Evolutionary conservation across 2,113 vertebrate species (phyloP).

Genomic region (Gallinago paraguaiae): DNA sequence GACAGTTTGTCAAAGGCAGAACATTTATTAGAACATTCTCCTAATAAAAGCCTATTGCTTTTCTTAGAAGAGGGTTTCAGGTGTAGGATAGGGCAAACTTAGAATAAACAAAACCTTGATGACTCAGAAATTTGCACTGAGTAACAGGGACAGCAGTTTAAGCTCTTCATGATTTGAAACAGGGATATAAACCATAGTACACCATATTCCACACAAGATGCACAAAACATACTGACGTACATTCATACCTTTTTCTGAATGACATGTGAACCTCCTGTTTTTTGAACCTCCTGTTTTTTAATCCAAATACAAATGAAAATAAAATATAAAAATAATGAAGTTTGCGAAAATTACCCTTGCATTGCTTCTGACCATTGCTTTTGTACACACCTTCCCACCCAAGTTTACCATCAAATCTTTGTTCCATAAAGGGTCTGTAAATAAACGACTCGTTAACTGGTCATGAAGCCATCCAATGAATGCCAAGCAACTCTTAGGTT

Average conservation of each 20-base stretch:
- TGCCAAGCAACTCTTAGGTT: neutral
- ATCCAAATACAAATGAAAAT: neutral
- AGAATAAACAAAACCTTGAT: neutral
- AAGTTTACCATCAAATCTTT: neutral
- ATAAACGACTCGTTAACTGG: neutral
- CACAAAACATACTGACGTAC: neutral
- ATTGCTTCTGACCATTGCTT: neutral
- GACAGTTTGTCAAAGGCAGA: neutral
- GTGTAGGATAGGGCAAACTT: neutral
- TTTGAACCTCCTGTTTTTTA: neutral
- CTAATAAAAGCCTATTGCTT: neutral
- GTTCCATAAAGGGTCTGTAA: neutral
- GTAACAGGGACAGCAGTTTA: neutral
- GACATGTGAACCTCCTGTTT: rapidly evolving
- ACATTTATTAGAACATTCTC: neutral
- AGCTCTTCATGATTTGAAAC: neutral
- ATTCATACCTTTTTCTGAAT: neutral
- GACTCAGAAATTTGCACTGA: neutral
- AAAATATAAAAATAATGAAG: neutral
- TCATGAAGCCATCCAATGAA: neutral
- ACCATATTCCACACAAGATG: neutral
- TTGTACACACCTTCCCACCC: neutral
- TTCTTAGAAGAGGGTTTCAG: neutral
- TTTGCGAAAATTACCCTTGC: neutral
- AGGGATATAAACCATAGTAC: neutral